A percentile compares a stretch with the other conserved stretches of the same genome.
Conservation (phyloP, 2,797 vertebrate genomes). For the Lutjanus campechanus region DNA sequence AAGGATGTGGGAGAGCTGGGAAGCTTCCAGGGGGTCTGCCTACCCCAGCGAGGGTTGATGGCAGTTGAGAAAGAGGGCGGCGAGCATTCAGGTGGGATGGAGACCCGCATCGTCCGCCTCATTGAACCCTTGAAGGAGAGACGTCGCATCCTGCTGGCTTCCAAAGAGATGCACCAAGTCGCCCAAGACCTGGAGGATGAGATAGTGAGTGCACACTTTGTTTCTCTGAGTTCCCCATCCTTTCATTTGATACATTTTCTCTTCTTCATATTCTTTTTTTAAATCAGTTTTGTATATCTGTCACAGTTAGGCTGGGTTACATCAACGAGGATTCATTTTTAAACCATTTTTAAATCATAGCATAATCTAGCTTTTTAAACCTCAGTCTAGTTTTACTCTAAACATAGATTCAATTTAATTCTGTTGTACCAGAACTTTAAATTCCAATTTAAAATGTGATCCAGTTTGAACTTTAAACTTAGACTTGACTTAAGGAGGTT, state of each 20-base stretch:
- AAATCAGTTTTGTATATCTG: not conserved
- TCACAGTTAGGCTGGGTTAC: not conserved
- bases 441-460: no score
- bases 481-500: no score
- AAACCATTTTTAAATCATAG: no score
- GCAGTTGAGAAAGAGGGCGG: conserved; percentile 82
- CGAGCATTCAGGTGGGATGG: conserved; percentile 87
- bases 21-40: conserved; percentile 85
- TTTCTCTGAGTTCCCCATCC: not conserved
- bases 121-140: conserved; percentile 95
- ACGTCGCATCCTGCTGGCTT: conserved; percentile 92
- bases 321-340: no score
- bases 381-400: no score
- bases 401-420: no score
- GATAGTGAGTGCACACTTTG: conserved; percentile 85
- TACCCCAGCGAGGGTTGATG: conserved; percentile 86
- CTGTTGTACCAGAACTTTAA: no score
- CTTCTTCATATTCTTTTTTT: not conserved
- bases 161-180: conserved; percentile 96
- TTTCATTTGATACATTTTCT: not conserved
- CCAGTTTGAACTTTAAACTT: no score
- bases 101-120: conserved; percentile 92
- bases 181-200: conserved; percentile 95
- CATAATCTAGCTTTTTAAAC: no score
- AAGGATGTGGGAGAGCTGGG: conserved; percentile 91